Evolutionary conservation across 2,888 invertebrate genomes (phyloP), one percentile per base, ranked within the genome.

Genomic region (Ectropis crepuscularia): DNA sequence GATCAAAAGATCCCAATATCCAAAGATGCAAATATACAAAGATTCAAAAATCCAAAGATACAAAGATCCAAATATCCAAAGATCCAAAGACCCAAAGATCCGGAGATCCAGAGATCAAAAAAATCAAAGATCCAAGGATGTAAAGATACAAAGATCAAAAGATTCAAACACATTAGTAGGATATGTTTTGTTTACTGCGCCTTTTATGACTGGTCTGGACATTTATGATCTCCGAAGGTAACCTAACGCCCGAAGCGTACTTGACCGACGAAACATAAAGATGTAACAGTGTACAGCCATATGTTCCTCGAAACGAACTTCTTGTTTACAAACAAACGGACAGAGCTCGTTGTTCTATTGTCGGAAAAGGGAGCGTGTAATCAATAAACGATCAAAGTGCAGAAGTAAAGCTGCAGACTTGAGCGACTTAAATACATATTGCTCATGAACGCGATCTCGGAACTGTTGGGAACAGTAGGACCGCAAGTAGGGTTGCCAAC

Each of bases 261-360:
- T 37, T 9, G 38, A 42, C 6, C 12, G 49, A 53, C 46, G 4
- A 6, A 47, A 59, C 11, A 53, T 47, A 59, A 53, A 59, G 53
- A 42, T 46, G 41, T 36, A 38, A 48, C 48, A 41, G 16, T 37
- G 41, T 46, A 45, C 8, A 49, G 61, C 55, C 54, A 61, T 57
- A 46, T 61, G 61, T 43, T 12, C 41, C 47, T 38, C 53, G 38
- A 53, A 62, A 48, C 43, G 36, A 8, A 48, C 12, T 41, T 46
- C 51, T 47, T 36, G 39, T 62, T 47, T 53, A 57, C 55, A 53
- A 45, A 62, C 62, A 47, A 11, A 55, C 45, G 43, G 16, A 55
- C 55, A 38, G 43, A 28, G 39, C 7, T 38, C 12, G n/a, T 55
- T 54, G 53, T 48, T 47, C 8, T 36, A 28, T n/a, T 9, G 28